Evolutionary conservation across 1,140 invertebrate species (phyloP), one percentile per base, ranked within the genome.

Genomic region (Aphaenogaster floridana): DNA sequence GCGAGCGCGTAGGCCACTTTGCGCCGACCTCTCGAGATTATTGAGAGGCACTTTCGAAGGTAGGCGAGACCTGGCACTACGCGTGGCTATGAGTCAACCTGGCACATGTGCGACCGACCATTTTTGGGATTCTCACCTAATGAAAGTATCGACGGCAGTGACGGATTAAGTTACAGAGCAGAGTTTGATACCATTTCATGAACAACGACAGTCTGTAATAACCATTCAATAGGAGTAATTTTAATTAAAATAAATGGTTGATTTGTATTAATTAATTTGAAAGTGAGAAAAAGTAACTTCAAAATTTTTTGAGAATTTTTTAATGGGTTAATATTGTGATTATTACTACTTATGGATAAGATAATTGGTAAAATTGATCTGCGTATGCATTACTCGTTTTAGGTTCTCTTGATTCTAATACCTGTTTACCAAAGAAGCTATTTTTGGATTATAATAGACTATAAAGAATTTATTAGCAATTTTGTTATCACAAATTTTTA

Each of bases 1-100:
- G 79, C 78, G 59, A 59, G 64, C 39, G 66, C 45, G 45, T 79
- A 77, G 61, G 50, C 74, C 48, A 76, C 69, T 86, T 64, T 39
- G 61, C 74, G 39, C 59, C 74, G 39, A 79, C 5, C 36, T 64
- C 34, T 61, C 54, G 77, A 87, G 69, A 87, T 87, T 87, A 87
- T 84, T 84, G 9, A 87, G 69, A 66, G 83, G 81, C 80, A 87
- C 86, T 87, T 87, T 72, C 28, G 15, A 39, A 84, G 39, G 69
- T 61, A 81, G 21, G 57, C 52, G 78, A 87, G 68, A 71, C n/a
- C 8, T 68, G 48, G 34, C 42, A 39, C 39, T 57, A 13, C 13
- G 28, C 50, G 11, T 63, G 68, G 3, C 77, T 57, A 21, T 71
- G 86, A 87, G 48, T 87, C 79, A 71, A 68, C 42, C 61, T 84